A percentile compares a stretch with the other conserved stretches of the same genome.
Evolutionary conservation across 2,888 invertebrate genomes (phyloP).

Genomic region (Lepidochrysops patricia): DNA sequence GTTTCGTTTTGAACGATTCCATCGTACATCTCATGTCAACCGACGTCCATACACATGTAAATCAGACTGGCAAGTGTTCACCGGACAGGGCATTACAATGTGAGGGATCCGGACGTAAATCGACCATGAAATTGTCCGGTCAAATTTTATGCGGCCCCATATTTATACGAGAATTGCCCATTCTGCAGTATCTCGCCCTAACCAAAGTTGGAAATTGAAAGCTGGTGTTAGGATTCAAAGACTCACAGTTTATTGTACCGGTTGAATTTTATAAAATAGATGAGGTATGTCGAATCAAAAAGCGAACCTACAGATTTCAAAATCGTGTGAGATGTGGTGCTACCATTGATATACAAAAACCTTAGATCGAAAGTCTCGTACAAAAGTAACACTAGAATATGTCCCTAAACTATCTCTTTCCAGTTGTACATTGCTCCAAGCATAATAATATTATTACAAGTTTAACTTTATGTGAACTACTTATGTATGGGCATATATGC

Average conservation of each 20-base stretch:
- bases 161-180: background rate
- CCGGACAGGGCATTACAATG: background rate
- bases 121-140: conserved; percentile 1
- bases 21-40: background rate
- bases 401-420: too few species aligned
- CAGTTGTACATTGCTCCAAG: too few species aligned
- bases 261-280: too few species aligned
- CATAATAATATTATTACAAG: too few species aligned
- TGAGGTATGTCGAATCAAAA: too few species aligned
- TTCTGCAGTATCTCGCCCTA: background rate
- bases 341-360: too few species aligned
- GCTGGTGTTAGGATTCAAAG: background rate
- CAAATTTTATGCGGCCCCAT: background rate
- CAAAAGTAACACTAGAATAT: too few species aligned
- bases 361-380: too few species aligned
- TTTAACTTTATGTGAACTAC: too few species aligned
- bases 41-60: background rate
- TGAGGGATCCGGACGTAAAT: background rate
- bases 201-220: background rate
- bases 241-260: background rate
- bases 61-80: background rate
- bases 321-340: too few species aligned
- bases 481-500: too few species aligned
- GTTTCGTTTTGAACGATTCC: background rate
- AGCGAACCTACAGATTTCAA: too few species aligned